Percentiles rank a stretch among this genome's conserved stretches.
Evolutionary conservation across 1,140 invertebrate genomes (phyloP).

Genomic region (Drosophila elegans): DNA sequence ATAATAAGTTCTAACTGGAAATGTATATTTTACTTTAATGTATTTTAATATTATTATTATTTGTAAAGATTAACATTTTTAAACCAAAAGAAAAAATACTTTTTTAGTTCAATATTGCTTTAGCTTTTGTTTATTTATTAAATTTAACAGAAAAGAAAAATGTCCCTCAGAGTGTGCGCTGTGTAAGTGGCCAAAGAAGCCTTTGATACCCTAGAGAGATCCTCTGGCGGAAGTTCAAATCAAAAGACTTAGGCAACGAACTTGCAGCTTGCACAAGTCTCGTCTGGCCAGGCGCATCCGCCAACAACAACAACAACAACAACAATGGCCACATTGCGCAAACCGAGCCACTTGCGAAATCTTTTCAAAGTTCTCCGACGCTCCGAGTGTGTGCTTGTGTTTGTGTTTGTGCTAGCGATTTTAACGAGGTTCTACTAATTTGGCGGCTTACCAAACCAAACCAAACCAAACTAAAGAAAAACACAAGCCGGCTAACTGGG

Average conservation of each 20-base stretch:
- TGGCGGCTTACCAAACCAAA: constrained; percentile 19
- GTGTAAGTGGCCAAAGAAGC: neutral
- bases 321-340: constrained; percentile 45
- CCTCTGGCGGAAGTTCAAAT: constrained; percentile 69
- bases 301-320: constrained; percentile 16
- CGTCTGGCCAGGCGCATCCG: constrained; percentile 57
- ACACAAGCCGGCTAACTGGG: constrained; percentile 53
- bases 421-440: constrained; percentile 67
- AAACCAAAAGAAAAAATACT: no score
- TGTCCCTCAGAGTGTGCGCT: no score
- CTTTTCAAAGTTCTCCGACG: constrained; percentile 21
- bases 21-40: no score
- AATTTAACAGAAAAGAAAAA: no score
- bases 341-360: constrained; percentile 53
- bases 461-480: neutral
- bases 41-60: no score
- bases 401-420: constrained; percentile 25
- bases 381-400: neutral
- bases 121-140: no score
- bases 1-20: no score
- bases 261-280: constrained; percentile 54
- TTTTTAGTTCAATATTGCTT: neutral
- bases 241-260: constrained; percentile 80
- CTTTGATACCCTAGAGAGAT: constrained; percentile 8
- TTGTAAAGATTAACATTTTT: no score